Conservation (phyloP, 2,113 vertebrate genomes). For the Anguilla japonica region DNA sequence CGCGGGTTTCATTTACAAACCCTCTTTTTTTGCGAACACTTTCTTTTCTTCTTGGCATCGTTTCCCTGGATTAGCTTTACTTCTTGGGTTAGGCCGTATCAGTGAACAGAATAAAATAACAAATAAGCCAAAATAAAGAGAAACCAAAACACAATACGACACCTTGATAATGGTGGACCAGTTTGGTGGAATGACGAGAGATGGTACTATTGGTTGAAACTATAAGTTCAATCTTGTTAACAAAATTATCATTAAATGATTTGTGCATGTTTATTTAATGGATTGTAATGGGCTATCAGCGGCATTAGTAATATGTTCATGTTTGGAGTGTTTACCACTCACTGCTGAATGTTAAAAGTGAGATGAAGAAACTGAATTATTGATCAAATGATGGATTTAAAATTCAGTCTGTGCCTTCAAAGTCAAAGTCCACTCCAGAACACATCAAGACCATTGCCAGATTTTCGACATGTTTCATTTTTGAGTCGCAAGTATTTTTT, state of each 20-base stretch:
- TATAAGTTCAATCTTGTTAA: slow-evolving; percentile 24
- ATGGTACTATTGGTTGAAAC: slow-evolving; percentile 1
- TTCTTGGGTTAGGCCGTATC: background rate
- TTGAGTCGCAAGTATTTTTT: background rate
- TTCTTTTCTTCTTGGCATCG: background rate
- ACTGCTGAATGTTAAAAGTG: slow-evolving; percentile 41
- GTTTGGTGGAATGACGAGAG: background rate
- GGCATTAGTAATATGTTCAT: slow-evolving; percentile 32
- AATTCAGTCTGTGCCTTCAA: slow-evolving; percentile 14
- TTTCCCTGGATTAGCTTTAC: background rate
- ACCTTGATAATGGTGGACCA: background rate
- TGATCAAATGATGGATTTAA: slow-evolving; percentile 33
- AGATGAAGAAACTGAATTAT: slow-evolving; percentile 46
- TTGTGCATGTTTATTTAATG: slow-evolving; percentile 45
- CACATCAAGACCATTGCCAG: background rate
- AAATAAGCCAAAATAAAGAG: background rate
- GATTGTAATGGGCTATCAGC: slow-evolving; percentile 41
- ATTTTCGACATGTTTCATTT: background rate
- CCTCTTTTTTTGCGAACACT: background rate
- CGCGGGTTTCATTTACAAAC: background rate
- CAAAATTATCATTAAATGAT: slow-evolving; percentile 45
- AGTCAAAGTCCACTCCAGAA: background rate
- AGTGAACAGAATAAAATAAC: background rate
- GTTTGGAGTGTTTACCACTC: slow-evolving; percentile 45
- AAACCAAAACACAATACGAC: background rate